These are phyloP conservation scores for Nestor notabilis DNA, from an alignment of 2,113 vertebrate species.

Conservation along the genomic window DNA sequence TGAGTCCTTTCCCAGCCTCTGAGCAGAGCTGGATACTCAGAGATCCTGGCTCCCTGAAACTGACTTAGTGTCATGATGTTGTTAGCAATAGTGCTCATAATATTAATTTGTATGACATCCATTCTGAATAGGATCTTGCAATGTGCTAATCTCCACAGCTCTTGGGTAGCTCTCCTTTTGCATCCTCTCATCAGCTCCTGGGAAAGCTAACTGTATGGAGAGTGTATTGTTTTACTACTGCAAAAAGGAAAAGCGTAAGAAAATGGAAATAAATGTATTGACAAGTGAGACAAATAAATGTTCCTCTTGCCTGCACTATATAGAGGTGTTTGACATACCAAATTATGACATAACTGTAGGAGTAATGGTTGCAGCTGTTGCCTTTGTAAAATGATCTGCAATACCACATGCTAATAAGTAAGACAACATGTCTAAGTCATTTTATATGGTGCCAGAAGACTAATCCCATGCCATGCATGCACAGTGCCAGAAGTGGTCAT, in stretches of 20 bases:
- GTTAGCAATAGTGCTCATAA: neutral
- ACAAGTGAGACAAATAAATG: slow-evolving; percentile 75
- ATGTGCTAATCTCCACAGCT: neutral
- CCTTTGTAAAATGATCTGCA: slow-evolving; percentile 76
- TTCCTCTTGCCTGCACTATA: slow-evolving; percentile 47
- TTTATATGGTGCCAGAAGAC: slow-evolving; percentile 61
- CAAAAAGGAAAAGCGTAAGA: slow-evolving; percentile 12
- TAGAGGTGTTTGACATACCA: slow-evolving; percentile 69
- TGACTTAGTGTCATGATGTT: neutral
- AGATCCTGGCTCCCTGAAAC: neutral
- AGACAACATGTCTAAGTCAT: slow-evolving; percentile 66
- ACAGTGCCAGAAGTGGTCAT: slow-evolving; percentile 61
- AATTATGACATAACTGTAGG: slow-evolving; percentile 73
- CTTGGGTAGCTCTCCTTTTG: neutral
- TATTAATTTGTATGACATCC: neutral
- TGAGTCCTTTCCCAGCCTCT: neutral
- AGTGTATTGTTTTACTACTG: slow-evolving; percentile 27
- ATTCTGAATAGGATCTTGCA: neutral
- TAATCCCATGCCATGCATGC: slow-evolving; percentile 67
- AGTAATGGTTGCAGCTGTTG: slow-evolving; percentile 77
- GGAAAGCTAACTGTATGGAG: slow-evolving; percentile 25
- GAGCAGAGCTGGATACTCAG: neutral
- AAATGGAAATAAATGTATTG: slow-evolving; percentile 60
- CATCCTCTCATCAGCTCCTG: neutral
- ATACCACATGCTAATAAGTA: slow-evolving; percentile 68